These are phyloP conservation scores for Solenopsis invicta DNA, from an alignment of 1,140 invertebrate species.

Conservation along the genomic window DNA sequence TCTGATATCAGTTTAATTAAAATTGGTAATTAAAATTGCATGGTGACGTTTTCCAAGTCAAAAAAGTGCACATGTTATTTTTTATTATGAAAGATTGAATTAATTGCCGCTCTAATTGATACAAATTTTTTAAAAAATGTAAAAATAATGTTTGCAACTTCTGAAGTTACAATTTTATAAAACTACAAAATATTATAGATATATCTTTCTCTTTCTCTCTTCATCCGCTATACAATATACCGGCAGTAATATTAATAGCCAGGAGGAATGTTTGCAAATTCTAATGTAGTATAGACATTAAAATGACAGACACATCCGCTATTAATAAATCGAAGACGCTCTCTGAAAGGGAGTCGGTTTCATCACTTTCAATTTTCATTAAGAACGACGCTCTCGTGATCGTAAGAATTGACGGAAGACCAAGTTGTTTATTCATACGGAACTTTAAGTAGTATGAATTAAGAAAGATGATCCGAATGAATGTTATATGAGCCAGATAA, in stretches of 20 bases:
- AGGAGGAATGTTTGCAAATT: not conserved
- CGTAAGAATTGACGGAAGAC: not conserved
- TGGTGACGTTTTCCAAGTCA: not conserved
- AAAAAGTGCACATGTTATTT: not conserved
- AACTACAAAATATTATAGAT: not conserved
- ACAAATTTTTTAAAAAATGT: not conserved
- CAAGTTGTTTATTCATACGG: not conserved
- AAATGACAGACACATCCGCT: not conserved
- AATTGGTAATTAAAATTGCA: not conserved
- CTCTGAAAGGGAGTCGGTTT: not conserved
- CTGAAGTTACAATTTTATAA: constrained; percentile 9
- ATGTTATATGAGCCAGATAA: not conserved
- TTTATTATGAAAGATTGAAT: not conserved
- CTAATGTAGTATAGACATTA: not conserved
- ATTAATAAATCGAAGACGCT: not conserved
- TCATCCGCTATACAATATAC: not conserved
- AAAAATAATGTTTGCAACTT: not conserved
- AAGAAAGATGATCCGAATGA: not conserved
- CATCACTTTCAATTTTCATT: not conserved
- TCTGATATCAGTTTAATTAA: not conserved
- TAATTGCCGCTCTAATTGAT: not conserved
- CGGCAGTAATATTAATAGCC: constrained; percentile 5
- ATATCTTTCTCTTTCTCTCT: not conserved
- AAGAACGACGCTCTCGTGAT: not conserved
- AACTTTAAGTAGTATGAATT: not conserved